Percentiles rank a stretch among this genome's conserved stretches.
Evolutionary conservation across 2,888 invertebrate species (phyloP).

Genomic region (Priocnemis perturbator): DNA sequence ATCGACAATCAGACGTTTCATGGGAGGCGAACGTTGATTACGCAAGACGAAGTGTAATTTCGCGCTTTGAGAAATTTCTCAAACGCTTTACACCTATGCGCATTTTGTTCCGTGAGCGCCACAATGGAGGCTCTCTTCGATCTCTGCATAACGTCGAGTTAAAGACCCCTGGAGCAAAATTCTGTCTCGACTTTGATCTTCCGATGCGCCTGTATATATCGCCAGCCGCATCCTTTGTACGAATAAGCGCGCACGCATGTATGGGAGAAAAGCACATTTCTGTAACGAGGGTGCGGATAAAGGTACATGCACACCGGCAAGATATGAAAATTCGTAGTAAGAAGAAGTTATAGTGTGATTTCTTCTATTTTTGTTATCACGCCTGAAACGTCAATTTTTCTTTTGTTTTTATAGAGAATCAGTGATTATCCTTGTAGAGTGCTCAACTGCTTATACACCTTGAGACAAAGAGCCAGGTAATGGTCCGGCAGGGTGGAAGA

Average conservation of each 20-base stretch:
- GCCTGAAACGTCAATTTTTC: too few relatives aligned
- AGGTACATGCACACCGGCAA: constrained; percentile 40
- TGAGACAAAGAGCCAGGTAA: too few relatives aligned
- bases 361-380: too few relatives aligned
- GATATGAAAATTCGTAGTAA: too few relatives aligned
- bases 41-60: neutral
- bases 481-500: too few relatives aligned
- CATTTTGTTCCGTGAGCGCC: neutral
- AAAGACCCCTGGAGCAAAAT: constrained; percentile 54
- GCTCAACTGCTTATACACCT: too few relatives aligned
- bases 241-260: constrained; percentile 32
- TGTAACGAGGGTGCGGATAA: constrained; percentile 39
- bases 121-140: constrained; percentile 34
- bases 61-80: neutral
- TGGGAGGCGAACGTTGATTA: too few relatives aligned
- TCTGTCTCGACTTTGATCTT: constrained; percentile 56
- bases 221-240: constrained; percentile 41
- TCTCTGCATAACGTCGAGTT: constrained; percentile 46
- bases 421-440: too few relatives aligned
- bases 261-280: constrained; percentile 38
- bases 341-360: too few relatives aligned
- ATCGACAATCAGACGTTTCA: too few relatives aligned
- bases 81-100: neutral
- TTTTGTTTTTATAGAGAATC: too few relatives aligned
- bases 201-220: constrained; percentile 25